A percentile compares a stretch with the other conserved stretches of the same genome.
phyloP scores from a whole-genome alignment of 1,140 invertebrate species.

The Pseudomyrmex pallidus region DNA sequence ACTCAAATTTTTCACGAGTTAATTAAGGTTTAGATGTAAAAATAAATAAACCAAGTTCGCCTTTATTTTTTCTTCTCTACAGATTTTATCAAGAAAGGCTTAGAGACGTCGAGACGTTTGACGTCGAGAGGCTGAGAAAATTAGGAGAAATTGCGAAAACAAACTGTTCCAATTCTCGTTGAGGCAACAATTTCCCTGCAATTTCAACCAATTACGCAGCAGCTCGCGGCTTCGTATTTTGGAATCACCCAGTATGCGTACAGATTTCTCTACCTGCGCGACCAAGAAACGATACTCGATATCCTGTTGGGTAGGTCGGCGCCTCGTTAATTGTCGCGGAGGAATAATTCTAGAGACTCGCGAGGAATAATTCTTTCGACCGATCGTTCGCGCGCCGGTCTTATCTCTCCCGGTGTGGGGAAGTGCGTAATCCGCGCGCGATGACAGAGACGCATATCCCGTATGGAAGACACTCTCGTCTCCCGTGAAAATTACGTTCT shows the following conservation, averaged over 20 bases:
- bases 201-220: not conserved
- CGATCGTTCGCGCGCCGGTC: constrained; percentile 21
- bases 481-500: constrained; percentile 45
- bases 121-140: too few species aligned
- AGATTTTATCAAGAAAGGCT: too few species aligned
- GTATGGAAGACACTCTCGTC: not conserved
- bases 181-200: not conserved
- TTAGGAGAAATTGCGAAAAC: too few species aligned
- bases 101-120: too few species aligned
- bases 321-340: constrained; percentile 52
- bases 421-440: constrained; percentile 28
- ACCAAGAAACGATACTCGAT: constrained; percentile 49
- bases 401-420: constrained; percentile 25
- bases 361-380: constrained; percentile 32
- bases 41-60: too few species aligned
- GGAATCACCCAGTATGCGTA: not conserved
- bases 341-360: constrained; percentile 51
- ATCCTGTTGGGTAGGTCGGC: constrained; percentile 48
- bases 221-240: not conserved
- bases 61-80: too few species aligned
- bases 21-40: too few species aligned
- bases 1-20: too few species aligned
- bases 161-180: not conserved
- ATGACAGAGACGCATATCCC: constrained; percentile 19
- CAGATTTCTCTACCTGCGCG: constrained; percentile 18